These are phyloP conservation scores for Pecten maximus DNA, from an alignment of 2,888 invertebrate genomes.

Conservation along the genomic window DNA sequence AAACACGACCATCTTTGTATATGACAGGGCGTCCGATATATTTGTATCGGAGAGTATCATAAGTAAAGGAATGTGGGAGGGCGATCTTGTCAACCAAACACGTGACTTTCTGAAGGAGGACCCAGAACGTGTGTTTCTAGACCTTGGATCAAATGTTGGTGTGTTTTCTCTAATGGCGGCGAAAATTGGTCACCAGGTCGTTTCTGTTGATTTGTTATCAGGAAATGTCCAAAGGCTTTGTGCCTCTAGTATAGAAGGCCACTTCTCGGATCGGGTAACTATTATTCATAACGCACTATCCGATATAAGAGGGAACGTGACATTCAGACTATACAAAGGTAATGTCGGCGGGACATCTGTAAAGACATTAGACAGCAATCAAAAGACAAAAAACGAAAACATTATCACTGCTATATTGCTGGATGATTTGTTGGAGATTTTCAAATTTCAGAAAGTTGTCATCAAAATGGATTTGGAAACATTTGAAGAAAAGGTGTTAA, in stretches of 20 bases:
- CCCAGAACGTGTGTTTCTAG: constrained; percentile 49
- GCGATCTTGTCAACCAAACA: constrained; percentile 43
- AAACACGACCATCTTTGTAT: constrained; percentile 52
- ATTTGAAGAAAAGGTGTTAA: constrained; percentile 50
- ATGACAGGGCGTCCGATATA: constrained; percentile 38
- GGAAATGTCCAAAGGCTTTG: constrained; percentile 51
- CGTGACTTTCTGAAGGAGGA: constrained; percentile 37
- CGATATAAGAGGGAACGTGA: constrained; percentile 48
- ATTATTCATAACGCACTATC: constrained; percentile 52
- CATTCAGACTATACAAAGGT: constrained; percentile 43
- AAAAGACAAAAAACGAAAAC: not conserved
- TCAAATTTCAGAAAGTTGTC: constrained; percentile 46
- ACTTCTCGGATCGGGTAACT: constrained; percentile 40
- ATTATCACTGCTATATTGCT: constrained; percentile 44
- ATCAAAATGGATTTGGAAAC: constrained; percentile 54
- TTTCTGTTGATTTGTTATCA: constrained; percentile 46
- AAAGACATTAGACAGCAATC: constrained; percentile 42
- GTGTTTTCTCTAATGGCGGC: constrained; percentile 50
- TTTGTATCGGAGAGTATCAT: constrained; percentile 55
- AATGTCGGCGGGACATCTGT: constrained; percentile 53
- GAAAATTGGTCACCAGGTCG: constrained; percentile 45
- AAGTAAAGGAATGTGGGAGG: constrained; percentile 52
- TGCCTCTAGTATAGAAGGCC: constrained; percentile 43
- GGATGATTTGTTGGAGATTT: constrained; percentile 52
- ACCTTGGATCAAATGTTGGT: constrained; percentile 53